Evolutionary conservation across 1,140 invertebrate genomes (phyloP).

Genomic region (Lineus longissimus): DNA sequence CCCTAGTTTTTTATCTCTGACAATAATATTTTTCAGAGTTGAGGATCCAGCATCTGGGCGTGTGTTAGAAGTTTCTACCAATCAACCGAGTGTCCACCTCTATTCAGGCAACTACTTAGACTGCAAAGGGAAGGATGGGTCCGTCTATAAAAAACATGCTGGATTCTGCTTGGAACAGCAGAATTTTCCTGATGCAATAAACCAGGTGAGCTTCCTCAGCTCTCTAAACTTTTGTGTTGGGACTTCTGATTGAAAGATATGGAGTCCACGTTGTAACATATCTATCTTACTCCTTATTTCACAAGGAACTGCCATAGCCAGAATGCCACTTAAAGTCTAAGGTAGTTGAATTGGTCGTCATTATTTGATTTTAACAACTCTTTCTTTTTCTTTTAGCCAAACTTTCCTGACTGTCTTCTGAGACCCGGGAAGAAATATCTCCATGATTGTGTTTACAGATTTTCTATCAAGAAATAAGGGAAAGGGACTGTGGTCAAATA

Average conservation of each 20-base stretch:
- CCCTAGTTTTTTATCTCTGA: too few species aligned
- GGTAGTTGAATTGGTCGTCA: too few species aligned
- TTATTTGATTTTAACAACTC: background rate
- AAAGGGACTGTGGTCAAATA: too few species aligned
- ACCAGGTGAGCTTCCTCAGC: conserved; percentile 69
- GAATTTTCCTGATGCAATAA: conserved; percentile 85
- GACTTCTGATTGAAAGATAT: background rate
- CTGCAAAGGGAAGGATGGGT: conserved; percentile 65
- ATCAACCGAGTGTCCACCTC: conserved; percentile 87
- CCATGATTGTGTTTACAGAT: conserved; percentile 58
- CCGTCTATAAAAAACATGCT: conserved; percentile 70
- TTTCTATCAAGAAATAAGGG: conserved; percentile 29
- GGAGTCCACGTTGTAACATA: too few species aligned
- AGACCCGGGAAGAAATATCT: conserved; percentile 70
- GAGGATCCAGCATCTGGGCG: conserved; percentile 68
- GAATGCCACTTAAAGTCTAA: too few species aligned
- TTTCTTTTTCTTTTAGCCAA: conserved; percentile 57
- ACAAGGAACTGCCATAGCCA: too few species aligned
- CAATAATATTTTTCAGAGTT: conserved; percentile 52
- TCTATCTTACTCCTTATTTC: too few species aligned
- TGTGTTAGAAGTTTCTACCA: conserved; percentile 71
- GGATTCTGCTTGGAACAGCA: conserved; percentile 89
- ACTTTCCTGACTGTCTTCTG: conserved; percentile 71
- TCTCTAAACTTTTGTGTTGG: background rate
- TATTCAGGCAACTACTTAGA: conserved; percentile 77